Conservation (phyloP, 2,888 invertebrate genomes). For the Toxonevra muliebris region DNA sequence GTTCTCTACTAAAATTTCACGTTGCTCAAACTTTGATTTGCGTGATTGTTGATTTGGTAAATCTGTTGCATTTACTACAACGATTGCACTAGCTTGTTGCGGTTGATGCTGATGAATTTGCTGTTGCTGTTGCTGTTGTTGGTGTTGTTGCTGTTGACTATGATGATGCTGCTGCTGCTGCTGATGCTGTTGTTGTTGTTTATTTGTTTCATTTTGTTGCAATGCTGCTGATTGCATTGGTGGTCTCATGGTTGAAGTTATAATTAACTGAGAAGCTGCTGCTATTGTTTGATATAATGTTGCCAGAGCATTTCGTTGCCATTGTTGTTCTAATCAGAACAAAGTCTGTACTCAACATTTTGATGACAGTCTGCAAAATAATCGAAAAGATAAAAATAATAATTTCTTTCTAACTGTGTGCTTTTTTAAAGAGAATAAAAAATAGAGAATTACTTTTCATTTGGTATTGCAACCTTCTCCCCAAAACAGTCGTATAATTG, state of each 20-base stretch:
- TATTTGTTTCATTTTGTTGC: conserved; percentile 56
- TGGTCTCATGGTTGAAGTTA: conserved; percentile 54
- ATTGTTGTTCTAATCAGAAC: conserved; percentile 22
- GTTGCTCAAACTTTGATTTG: conserved; percentile 49
- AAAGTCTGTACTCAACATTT: conserved; percentile 10
- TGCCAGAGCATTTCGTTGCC: conserved; percentile 31
- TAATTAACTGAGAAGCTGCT: conserved; percentile 28
- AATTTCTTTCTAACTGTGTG: not conserved
- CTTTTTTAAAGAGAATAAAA: too few species aligned
- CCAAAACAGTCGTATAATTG: too few species aligned
- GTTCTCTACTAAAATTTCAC: conserved; percentile 55
- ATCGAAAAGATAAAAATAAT: not conserved
- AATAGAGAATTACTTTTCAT: too few species aligned
- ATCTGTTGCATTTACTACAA: conserved; percentile 33
- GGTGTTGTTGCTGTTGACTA: conserved; percentile 31
- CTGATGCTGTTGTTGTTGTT: conserved; percentile 39
- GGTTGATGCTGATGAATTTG: conserved; percentile 32
- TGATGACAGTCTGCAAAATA: conserved; percentile 19
- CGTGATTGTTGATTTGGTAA: conserved; percentile 30
- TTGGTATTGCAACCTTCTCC: too few species aligned
- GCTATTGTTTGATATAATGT: conserved; percentile 19
- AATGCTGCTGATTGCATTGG: conserved; percentile 55
- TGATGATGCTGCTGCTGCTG: conserved; percentile 37
- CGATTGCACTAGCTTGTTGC: conserved; percentile 25
- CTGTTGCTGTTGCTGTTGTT: conserved; percentile 38